Conservation (phyloP, 2,113 vertebrate genomes). For the Ailuropoda melanoleuca region DNA sequence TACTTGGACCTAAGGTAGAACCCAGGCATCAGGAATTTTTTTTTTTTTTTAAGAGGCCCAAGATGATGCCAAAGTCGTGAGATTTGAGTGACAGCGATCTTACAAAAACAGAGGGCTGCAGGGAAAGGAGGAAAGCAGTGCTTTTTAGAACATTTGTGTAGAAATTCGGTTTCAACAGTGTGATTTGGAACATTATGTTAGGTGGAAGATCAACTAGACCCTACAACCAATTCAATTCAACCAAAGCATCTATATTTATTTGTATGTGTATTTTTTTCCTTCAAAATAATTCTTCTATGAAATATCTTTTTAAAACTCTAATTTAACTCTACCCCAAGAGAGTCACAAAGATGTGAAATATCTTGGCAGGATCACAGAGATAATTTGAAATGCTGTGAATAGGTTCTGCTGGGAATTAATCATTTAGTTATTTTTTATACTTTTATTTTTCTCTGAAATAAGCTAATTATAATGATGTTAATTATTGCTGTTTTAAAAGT, state of each 20-base stretch:
- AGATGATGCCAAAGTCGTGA: neutral
- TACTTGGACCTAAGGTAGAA: neutral
- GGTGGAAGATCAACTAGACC: neutral
- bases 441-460: neutral
- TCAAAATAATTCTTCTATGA: neutral
- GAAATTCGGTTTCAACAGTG: neutral
- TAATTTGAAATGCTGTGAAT: neutral
- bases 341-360: neutral
- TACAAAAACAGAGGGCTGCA: neutral
- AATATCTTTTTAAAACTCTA: neutral
- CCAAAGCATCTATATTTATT: neutral
- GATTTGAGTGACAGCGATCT: neutral
- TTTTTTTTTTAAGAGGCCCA: neutral
- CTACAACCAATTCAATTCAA: accelerated
- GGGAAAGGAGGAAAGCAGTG: neutral
- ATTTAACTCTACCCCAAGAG: neutral
- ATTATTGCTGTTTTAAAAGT: conserved; percentile 3
- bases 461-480: conserved; percentile 1
- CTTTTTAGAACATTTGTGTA: neutral
- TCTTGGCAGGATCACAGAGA: neutral
- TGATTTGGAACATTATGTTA: neutral
- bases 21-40: neutral
- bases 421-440: neutral
- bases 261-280: neutral
- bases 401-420: neutral